Evolutionary conservation across 2,888 invertebrate genomes (phyloP).

Genomic region (Zygogramma bicolorata): DNA sequence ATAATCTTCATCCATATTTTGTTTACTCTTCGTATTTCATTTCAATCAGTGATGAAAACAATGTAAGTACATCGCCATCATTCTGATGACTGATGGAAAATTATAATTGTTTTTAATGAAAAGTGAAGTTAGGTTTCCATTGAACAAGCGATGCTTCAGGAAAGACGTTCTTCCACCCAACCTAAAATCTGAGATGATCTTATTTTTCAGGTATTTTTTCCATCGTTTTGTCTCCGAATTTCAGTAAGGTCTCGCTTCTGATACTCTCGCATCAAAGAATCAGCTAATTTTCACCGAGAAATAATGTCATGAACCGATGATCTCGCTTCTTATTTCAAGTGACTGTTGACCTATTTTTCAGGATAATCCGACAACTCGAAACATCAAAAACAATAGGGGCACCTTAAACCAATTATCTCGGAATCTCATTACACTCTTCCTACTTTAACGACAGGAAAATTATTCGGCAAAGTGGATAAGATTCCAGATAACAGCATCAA

Average conservation of each 20-base stretch:
- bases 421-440: constrained; percentile 35
- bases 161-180: too few species aligned
- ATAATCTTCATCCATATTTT: too few species aligned
- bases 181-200: too few species aligned
- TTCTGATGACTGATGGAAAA: too few species aligned
- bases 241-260: neutral
- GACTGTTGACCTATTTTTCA: neutral
- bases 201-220: too few species aligned
- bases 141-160: too few species aligned
- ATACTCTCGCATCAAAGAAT: neutral
- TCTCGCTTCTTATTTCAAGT: neutral
- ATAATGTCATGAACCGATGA: neutral
- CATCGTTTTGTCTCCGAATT: too few species aligned
- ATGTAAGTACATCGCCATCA: too few species aligned
- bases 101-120: too few species aligned
- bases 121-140: too few species aligned
- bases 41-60: too few species aligned
- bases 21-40: too few species aligned
- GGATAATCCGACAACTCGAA: constrained; percentile 9
- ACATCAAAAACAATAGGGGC: constrained; percentile 28
- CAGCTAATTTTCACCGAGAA: neutral
- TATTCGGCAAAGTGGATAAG: constrained; percentile 30
- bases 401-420: constrained; percentile 33
- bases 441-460: constrained; percentile 33
- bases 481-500: constrained; percentile 30